phyloP scores from a whole-genome alignment of 2,797 vertebrate genomes.

The Syndactyla subalaris region DNA sequence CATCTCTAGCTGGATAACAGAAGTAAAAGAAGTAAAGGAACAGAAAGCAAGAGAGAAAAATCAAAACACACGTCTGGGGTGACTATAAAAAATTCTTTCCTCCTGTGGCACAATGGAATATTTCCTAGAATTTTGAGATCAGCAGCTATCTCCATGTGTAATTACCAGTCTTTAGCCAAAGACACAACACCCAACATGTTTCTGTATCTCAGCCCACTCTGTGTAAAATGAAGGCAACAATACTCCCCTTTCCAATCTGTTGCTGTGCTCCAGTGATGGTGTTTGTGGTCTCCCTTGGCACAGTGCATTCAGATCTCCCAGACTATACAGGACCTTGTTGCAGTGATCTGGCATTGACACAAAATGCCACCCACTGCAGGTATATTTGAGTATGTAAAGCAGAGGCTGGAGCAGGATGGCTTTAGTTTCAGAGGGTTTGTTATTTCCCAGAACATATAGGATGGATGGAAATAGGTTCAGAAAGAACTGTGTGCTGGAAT shows the following conservation, averaged over 20 bases:
- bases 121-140: background rate
- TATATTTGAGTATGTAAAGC: background rate
- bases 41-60: background rate
- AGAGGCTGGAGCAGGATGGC: background rate
- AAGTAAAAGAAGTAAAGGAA: background rate
- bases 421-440: background rate
- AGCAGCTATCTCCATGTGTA: background rate
- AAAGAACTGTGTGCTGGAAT: background rate
- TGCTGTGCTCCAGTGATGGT: background rate
- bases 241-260: background rate
- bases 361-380: background rate
- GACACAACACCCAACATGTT: background rate
- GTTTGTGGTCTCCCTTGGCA: background rate
- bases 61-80: background rate
- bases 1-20: background rate
- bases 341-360: background rate
- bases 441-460: background rate
- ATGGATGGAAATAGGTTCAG: background rate
- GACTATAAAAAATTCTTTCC: background rate
- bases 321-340: accelerated
- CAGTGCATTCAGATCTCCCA: background rate
- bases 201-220: background rate
- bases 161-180: background rate
- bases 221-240: background rate
- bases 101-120: background rate